Evolutionary conservation across 1,140 invertebrate species (phyloP).

Genomic region (Pollicipes pollicipes): DNA sequence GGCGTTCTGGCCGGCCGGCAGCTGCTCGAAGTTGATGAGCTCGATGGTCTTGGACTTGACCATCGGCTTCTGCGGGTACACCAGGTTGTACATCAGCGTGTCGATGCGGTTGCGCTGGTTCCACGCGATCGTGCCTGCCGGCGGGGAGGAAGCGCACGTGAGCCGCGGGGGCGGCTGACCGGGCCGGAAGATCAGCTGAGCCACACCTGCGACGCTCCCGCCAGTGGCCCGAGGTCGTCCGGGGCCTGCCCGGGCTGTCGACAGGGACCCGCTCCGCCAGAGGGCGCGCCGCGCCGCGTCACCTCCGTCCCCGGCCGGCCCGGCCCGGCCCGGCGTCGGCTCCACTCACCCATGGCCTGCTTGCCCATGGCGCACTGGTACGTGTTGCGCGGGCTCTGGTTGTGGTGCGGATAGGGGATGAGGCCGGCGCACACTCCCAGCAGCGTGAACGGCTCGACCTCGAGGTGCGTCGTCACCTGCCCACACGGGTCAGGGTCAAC

Average conservation of each 20-base stretch:
- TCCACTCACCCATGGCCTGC: constrained; percentile 62
- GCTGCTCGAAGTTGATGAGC: constrained; percentile 85
- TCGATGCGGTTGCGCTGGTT: constrained; percentile 96
- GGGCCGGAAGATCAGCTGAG: too few species aligned
- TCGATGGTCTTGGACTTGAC: constrained; percentile 88
- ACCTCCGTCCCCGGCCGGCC: too few species aligned
- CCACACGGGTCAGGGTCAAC: constrained; percentile 16
- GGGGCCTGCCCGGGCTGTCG: too few species aligned
- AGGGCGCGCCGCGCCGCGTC: too few species aligned
- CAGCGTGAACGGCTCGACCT: constrained; percentile 94
- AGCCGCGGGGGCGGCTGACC: too few species aligned
- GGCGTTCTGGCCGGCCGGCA: constrained; percentile 98
- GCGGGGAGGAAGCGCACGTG: not conserved
- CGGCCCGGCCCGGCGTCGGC: too few species aligned
- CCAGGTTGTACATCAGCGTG: constrained; percentile 87
- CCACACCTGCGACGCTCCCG: too few species aligned
- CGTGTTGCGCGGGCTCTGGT: constrained; percentile 96
- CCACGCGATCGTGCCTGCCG: constrained; percentile 72
- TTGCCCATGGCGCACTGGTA: constrained; percentile 99
- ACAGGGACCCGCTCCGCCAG: too few species aligned
- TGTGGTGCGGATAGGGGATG: constrained; percentile 97
- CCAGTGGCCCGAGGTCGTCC: too few species aligned
- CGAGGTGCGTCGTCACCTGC: constrained; percentile 64
- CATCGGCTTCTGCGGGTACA: constrained; percentile 91
- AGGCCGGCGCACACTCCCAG: constrained; percentile 92